Evolutionary conservation across 2,888 invertebrate species (phyloP), one percentile per base, ranked within the genome.

Genomic region (Balanococcus diminutus): DNA sequence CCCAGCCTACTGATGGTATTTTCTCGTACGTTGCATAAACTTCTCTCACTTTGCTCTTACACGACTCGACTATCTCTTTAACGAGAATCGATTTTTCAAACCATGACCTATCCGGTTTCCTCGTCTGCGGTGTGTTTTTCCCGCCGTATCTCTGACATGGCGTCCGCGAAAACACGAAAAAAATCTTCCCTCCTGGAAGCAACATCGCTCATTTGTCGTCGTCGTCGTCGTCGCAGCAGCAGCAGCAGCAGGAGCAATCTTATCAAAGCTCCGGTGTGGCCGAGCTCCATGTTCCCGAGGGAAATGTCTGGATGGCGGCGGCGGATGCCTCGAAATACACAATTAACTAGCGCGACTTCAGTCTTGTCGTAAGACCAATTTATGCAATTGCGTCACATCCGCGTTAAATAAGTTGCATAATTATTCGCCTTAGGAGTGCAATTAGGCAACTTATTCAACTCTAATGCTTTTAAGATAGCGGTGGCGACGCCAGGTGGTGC

Each of bases 61-160:
- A 14, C 14, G 67, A 1, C 1, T 67, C 19, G 3, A 5, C 36
- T 8, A 5, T 36, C 46, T 46, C 28, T 67, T 61, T 25, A 16
- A 67, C 61, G 67, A 67, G 25, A 28, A 67, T 67, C 67, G 28
- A 67, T 67, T 67, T 67, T 67, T 9, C 67, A 67, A n/a, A 67
- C 67, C 67, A 0, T 67, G 67, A 67, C 67, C 67, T 67, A 67
- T 67, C 67, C 67, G 67, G 67, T 67, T 67, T 67, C 61, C 46
- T 16, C 6, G 46, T 56, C 22, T 56, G 56, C 2, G 56, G 56
- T 19, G 22, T 56, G 22, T 22, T 56, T 19, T n/a, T 56, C 0
- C 42, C 8, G 46, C 61, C 61, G 25, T n/a, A n/a, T n/a, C n/a
- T n/a, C n/a, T n/a, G n/a, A n/a, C n/a, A n/a, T n/a, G n/a, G n/a